phyloP scores from a whole-genome alignment of 2,113 vertebrate genomes.

The Arvicanthis niloticus region DNA sequence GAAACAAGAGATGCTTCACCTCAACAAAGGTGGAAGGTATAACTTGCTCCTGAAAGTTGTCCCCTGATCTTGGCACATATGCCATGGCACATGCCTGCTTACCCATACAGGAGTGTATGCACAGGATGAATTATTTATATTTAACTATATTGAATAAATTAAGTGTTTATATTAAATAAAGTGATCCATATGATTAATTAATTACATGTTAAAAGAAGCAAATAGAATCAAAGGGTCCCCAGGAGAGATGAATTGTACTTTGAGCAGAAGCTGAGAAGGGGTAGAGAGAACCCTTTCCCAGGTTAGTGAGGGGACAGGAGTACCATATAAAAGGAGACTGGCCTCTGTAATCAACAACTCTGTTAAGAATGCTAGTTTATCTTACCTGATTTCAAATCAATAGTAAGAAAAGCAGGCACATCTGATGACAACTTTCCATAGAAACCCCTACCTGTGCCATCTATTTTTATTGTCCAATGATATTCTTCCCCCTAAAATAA shows the following conservation, averaged over 20 bases:
- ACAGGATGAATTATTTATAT: neutral
- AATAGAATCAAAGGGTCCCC: neutral
- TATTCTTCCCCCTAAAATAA: neutral
- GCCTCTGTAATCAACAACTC: conserved; percentile 12
- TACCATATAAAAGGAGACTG: neutral
- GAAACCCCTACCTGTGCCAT: neutral
- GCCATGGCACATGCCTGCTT: neutral
- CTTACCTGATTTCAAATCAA: neutral
- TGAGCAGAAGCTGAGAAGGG: neutral
- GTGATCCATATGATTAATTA: neutral
- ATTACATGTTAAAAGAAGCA: neutral
- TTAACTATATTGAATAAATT: neutral
- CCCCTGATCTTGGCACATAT: neutral
- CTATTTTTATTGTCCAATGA: neutral
- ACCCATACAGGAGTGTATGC: neutral
- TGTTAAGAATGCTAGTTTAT: neutral
- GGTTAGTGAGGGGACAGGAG: neutral
- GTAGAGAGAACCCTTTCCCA: neutral
- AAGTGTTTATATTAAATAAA: neutral
- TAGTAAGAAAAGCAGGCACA: neutral
- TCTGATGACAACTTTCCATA: conserved; percentile 10
- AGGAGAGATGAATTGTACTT: conserved; percentile 17
- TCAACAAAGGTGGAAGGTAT: too few species aligned
- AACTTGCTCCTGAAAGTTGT: neutral
- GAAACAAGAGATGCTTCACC: neutral